phyloP scores from a whole-genome alignment of 2,113 vertebrate genomes.

The Poeciliopsis turrubarensis region DNA sequence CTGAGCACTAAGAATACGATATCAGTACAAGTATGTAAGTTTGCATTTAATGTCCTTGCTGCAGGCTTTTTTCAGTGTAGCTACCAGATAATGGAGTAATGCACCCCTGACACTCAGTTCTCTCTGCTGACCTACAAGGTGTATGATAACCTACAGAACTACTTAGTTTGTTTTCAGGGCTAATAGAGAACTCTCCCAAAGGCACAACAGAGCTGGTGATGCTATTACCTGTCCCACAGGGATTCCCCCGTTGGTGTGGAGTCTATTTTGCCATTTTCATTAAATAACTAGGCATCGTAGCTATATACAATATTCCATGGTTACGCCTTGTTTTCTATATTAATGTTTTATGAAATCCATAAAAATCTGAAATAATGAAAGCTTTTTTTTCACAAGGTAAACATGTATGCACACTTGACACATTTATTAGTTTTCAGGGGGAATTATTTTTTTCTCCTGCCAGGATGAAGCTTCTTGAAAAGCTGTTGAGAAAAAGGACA shows the following conservation, averaged over 20 bases:
- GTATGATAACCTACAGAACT: slow-evolving; percentile 61
- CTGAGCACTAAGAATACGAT: slow-evolving; percentile 21
- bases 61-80: slow-evolving; percentile 29
- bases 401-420: no score
- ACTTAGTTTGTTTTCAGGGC: slow-evolving; percentile 55
- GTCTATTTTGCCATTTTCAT: slow-evolving; percentile 39
- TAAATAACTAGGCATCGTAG: no score
- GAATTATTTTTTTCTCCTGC: no score
- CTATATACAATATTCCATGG: no score
- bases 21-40: slow-evolving; percentile 10
- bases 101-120: slow-evolving; percentile 47
- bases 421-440: no score
- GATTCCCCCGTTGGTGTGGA: slow-evolving; percentile 4
- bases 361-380: no score
- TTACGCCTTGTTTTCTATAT: no score
- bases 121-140: slow-evolving; percentile 57
- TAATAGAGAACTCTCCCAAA: slow-evolving; percentile 51
- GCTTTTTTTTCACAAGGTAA: no score
- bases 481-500: no score
- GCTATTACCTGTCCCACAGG: no score
- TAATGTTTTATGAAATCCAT: no score
- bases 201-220: neutral
- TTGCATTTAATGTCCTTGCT: slow-evolving; percentile 31
- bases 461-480: no score
- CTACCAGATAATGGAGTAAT: slow-evolving; percentile 30